Conservation (phyloP, 2,113 vertebrate species). For the Pygoscelis antarcticus region DNA sequence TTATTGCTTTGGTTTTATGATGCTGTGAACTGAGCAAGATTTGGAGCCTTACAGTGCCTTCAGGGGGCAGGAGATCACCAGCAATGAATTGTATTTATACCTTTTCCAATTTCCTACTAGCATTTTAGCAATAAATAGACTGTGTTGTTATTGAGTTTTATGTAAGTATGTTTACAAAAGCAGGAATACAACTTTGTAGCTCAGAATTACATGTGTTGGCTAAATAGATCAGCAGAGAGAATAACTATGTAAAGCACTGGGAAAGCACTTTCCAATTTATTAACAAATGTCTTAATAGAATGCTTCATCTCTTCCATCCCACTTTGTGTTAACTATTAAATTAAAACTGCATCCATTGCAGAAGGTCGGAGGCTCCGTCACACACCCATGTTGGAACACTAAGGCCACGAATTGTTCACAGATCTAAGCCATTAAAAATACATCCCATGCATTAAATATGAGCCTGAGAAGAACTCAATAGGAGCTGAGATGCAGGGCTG, state of each 20-base stretch:
- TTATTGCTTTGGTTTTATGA: slow-evolving; percentile 68
- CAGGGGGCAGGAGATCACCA: slow-evolving; percentile 59
- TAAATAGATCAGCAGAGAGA: slow-evolving; percentile 50
- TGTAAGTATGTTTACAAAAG: slow-evolving; percentile 57
- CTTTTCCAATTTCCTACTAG: slow-evolving; percentile 61
- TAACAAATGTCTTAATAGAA: neutral
- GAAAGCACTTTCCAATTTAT: slow-evolving; percentile 19
- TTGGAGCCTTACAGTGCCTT: slow-evolving; percentile 46
- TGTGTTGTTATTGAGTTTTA: slow-evolving; percentile 63
- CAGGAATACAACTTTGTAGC: slow-evolving; percentile 52
- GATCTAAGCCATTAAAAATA: slow-evolving; percentile 48
- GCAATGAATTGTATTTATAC: slow-evolving; percentile 68
- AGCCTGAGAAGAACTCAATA: neutral
- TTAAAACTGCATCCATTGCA: slow-evolving; percentile 42
- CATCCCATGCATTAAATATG: slow-evolving; percentile 64
- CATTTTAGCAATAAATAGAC: slow-evolving; percentile 64
- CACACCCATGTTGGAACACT: slow-evolving; percentile 29
- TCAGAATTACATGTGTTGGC: slow-evolving; percentile 61
- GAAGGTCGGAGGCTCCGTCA: slow-evolving; percentile 61
- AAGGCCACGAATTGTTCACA: slow-evolving; percentile 43
- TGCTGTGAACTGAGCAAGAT: slow-evolving; percentile 53
- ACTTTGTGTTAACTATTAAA: slow-evolving; percentile 23
- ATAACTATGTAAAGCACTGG: slow-evolving; percentile 11
- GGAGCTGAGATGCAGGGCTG: neutral
- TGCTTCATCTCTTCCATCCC: neutral